Evolutionary conservation across 1,140 invertebrate species (phyloP), one percentile per base, ranked within the genome.

Genomic region (Cydia amplana): DNA sequence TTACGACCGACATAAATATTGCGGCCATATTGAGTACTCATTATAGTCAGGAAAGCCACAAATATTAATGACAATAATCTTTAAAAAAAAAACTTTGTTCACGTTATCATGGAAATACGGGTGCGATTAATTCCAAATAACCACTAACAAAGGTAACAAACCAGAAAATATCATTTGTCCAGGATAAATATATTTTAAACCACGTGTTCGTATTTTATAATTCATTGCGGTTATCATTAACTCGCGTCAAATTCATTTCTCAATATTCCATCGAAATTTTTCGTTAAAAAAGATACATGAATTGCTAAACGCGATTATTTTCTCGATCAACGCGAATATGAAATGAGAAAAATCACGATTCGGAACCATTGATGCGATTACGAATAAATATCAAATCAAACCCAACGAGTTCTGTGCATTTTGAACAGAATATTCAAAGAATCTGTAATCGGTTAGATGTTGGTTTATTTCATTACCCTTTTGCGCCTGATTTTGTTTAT

Each of bases 401-500:
- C n/a, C 43, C 2, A 23, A 23, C 20, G 20, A 55, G 51, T 10
- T 70, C 36, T 20, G 16, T 5, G 32, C 43, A 36, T 18, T 36
- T 70, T 70, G 16, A 25, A 65, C 14, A 18, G 65, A 65, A n/a
- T 4, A n/a, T 51, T 67, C n/a, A 40, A 36, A 36, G 36, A 36
- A 10, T 16, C 10, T 64, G 20, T 60, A 14, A 18, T 60, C n/a
- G 64, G 25, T n/a, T 28, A 36, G 25, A n/a, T 65, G 36, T 65
- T 32, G 25, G 64, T n/a, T 32, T 32, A 65, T 65, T 36, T 6
- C 10, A 32, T 28, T 32, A 28, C 4, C 14, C 12, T 65, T 25
- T 65, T 36, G 28, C 65, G 65, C 65, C 65, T 70, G n/a, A 20
- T 43, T 70, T 18, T 70, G 3, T 70, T n/a, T 32, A 65, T 70